phyloP scores from a whole-genome alignment of 2,797 vertebrate species.

The Bufotes viridis region DNA sequence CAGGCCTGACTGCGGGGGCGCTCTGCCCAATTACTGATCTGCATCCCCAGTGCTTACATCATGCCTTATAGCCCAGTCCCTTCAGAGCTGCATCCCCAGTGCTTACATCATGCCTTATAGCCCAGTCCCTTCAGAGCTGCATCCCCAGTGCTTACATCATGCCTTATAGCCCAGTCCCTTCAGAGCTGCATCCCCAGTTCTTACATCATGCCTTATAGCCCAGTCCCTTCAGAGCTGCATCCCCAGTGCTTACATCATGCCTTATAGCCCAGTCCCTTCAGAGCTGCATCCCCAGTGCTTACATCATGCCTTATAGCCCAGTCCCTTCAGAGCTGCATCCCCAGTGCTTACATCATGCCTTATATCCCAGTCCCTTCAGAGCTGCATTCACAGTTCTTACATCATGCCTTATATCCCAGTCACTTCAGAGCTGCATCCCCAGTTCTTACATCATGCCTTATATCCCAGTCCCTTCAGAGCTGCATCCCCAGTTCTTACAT shows the following conservation, averaged over 20 bases:
- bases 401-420: neutral
- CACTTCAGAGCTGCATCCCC: neutral
- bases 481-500: neutral
- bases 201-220: neutral
- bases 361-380: neutral
- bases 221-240: neutral
- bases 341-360: neutral
- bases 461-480: neutral
- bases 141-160: neutral
- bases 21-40: too few relatives aligned
- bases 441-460: neutral
- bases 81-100: too few relatives aligned
- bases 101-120: neutral
- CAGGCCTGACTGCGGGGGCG: too few relatives aligned
- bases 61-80: neutral
- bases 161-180: neutral
- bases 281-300: neutral
- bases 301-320: neutral
- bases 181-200: neutral
- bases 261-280: neutral
- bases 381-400: neutral
- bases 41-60: neutral
- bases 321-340: neutral
- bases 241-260: neutral
- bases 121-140: too few relatives aligned